Base-by-base conservation (phyloP, 2,888 invertebrate species). In the Oligia fasciuncula region DNA sequence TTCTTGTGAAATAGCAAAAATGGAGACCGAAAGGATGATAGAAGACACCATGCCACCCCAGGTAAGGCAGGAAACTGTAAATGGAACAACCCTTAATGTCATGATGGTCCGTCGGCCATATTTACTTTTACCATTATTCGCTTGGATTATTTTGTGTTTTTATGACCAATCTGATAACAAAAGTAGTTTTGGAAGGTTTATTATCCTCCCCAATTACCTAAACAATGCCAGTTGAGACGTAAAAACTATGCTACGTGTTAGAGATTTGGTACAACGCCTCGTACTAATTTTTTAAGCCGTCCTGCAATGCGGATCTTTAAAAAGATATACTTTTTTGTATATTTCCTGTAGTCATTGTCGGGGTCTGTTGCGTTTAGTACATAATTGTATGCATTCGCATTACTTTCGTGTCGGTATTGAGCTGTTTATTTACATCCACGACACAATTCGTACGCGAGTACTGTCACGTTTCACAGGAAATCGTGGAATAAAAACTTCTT, bases 11-110 rank as follows among this genome's bases (percentile, higher is more conserved):
- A 98, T 98, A 98, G 97, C 98, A 97, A 98, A 98, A 98, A 98
- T 98, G 98, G 98, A 98, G 98, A 98, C 98, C 97, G 98, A 98
- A 97, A 98, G 98, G 97, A 98, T 98, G 96, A 98, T 98, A 97
- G 98, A 98, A 97, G 98, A 98, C 85, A 95, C 95, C 85, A 94
- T 95, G 92, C 95, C 95, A 89, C 95, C 96, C 81, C 96, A 97
- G 96, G 97, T 97, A 94, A 82, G 88, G 66, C 81, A 83, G 78
- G 80, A 91, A 95, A 92, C 84, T 90, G 90, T 90, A 96, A 94
- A 91, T 96, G 90, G 96, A 93, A 90, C 96, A 95, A 89, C 90
- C 91, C 92, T 88, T 95, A 95, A 93, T 95, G 95, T 95, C 96
- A 96, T 93, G 95, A 95, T 93, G 95, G 92, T 91, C 89, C 87